Base-by-base conservation (phyloP, 2,113 vertebrate genomes). In the Heterochromis multidens region DNA sequence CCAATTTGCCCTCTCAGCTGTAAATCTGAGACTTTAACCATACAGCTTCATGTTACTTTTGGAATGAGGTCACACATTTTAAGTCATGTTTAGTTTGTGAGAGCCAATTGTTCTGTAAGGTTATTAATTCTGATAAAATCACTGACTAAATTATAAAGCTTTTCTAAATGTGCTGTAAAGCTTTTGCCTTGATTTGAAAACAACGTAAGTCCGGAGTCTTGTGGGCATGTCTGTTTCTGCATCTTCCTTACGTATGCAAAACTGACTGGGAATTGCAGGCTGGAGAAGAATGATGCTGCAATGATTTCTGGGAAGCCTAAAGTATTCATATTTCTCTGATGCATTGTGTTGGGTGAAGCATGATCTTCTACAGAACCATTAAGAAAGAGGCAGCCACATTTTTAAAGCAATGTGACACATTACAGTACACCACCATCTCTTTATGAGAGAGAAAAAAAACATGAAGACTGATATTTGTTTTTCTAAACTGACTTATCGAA, bases 161-260 rank as follows among this genome's bases (percentile, higher is more conserved):
- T n/a, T n/a, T n/a, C n/a, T n/a, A n/a, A n/a, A n/a, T n/a, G n/a
- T n/a, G n/a, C n/a, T n/a, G n/a, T n/a, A n/a, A n/a, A 84, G 56
- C 11, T 79, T 83, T 85, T 77, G 63, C 63, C 67, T 31, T 13
- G 63, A 84, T 79, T 56, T 72, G 37, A 82, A 83, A 87, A 84
- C 21, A 81, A 37, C 6, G 43, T 21, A 21, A 27, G 29, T n/a
- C 67, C 8, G 21, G 11, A 21, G 79, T 65, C n/a, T 14, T 49
- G 3, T 23, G 29, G 58, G 16, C 33, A 13, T 33, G 72, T 62
- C n/a, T 52, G 21, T 33, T 63, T 65, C 6, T 65, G 19, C 37
- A 46, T 57, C 25, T 65, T 17, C 13, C 10, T 17, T n/a, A n/a
- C n/a, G n/a, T n/a, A n/a, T n/a, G n/a, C n/a, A n/a, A n/a, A n/a